Evolutionary conservation across 2,113 vertebrate genomes (phyloP).

Genomic region (Apodemus speciosus): DNA sequence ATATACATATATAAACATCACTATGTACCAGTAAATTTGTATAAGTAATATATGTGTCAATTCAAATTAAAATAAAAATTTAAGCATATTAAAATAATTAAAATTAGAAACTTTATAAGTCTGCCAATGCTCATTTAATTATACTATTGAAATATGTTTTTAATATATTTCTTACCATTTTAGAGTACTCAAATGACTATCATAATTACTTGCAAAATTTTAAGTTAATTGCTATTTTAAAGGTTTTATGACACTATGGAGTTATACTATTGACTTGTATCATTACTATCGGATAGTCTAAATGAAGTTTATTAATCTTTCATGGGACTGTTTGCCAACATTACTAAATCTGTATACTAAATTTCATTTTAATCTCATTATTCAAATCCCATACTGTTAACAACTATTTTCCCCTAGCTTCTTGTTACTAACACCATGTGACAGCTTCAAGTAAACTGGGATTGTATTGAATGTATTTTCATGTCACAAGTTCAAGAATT

Average conservation of each 20-base stretch:
- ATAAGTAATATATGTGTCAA: neutral
- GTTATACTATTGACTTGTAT: neutral
- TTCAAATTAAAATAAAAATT: neutral
- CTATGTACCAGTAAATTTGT: neutral
- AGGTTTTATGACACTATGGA: neutral
- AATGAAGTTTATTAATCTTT: neutral
- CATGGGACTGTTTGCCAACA: neutral
- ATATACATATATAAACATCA: neutral
- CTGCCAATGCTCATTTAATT: constrained; percentile 40
- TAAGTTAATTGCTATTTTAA: constrained; percentile 40
- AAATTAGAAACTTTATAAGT: constrained; percentile 1
- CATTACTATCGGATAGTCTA: neutral
- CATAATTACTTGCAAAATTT: neutral
- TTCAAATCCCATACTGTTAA: neutral
- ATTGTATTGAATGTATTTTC: neutral
- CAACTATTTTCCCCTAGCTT: neutral
- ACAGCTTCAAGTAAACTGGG: neutral
- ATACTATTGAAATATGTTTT: neutral
- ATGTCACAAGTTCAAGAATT: neutral
- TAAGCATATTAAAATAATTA: neutral
- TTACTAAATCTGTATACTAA: neutral
- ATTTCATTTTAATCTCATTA: neutral
- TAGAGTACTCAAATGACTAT: neutral
- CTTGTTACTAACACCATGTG: neutral
- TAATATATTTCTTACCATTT: constrained; percentile 41